phyloP scores from a whole-genome alignment of 2,113 vertebrate genomes.

The Trogon melanurus region DNA sequence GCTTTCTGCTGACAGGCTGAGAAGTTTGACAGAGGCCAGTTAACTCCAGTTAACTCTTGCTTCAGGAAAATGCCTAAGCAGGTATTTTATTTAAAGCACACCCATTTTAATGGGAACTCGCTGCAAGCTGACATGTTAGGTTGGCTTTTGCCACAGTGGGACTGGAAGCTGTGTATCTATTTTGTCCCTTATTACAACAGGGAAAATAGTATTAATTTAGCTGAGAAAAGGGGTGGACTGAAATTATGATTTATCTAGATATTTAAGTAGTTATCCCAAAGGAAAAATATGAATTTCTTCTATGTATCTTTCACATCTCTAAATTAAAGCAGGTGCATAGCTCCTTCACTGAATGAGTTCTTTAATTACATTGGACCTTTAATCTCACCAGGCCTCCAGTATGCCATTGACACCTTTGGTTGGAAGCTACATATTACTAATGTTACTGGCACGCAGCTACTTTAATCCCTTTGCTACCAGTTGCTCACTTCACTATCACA shows the following conservation, averaged over 20 bases:
- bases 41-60: background rate
- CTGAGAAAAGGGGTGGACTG: background rate
- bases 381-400: background rate
- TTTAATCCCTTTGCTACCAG: background rate
- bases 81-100: background rate
- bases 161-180: background rate
- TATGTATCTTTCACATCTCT: background rate
- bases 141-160: background rate
- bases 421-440: background rate
- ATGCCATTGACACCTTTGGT: background rate
- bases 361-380: background rate
- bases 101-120: background rate
- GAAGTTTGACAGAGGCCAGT: background rate
- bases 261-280: background rate
- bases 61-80: background rate
- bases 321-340: background rate
- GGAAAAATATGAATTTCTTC: background rate
- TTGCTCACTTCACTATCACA: background rate
- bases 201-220: background rate
- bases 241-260: background rate
- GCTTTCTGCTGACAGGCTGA: background rate
- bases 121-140: background rate
- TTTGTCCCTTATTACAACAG: background rate
- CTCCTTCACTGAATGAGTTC: background rate
- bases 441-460: background rate